Evolutionary conservation across 92 coral and sea anemone species (phyloP).

Genomic region (Meandrina meandrites): DNA sequence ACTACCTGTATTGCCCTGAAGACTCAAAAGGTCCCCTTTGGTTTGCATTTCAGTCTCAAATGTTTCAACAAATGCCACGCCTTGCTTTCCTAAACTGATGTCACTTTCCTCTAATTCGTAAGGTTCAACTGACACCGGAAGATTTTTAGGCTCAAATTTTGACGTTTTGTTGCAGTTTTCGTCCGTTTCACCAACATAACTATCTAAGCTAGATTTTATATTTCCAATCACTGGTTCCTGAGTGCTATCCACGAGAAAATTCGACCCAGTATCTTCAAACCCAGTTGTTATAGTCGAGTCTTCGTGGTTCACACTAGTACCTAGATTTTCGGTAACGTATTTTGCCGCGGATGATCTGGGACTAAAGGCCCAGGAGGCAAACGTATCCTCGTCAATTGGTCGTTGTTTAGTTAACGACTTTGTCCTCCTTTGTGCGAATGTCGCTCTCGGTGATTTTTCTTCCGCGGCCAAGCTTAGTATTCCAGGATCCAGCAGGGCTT

Average conservation of each 20-base stretch:
- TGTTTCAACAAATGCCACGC: background rate
- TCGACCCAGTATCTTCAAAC: background rate
- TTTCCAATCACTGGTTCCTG: background rate
- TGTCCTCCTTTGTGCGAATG: slow-evolving; percentile 51
- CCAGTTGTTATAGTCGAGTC: background rate
- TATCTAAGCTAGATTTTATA: background rate
- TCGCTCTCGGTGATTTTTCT: slow-evolving; percentile 48
- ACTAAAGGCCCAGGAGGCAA: background rate
- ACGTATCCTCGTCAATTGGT: slow-evolving; percentile 46
- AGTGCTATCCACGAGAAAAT: background rate
- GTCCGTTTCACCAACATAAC: background rate
- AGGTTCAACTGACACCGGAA: no score
- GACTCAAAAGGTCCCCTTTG: background rate
- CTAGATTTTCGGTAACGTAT: background rate
- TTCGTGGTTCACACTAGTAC: background rate
- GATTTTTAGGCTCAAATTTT: background rate
- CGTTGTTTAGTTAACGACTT: slow-evolving; percentile 66
- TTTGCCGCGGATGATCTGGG: background rate
- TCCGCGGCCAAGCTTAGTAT: slow-evolving; percentile 17
- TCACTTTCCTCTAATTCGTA: background rate
- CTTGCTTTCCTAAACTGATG: background rate
- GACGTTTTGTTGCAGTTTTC: slow-evolving; percentile 6
- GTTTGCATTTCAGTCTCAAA: no score
- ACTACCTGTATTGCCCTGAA: background rate
- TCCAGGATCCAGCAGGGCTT: slow-evolving; percentile 38